phyloP scores from a whole-genome alignment of 2,888 invertebrate genomes.

The Adela reaumurella region DNA sequence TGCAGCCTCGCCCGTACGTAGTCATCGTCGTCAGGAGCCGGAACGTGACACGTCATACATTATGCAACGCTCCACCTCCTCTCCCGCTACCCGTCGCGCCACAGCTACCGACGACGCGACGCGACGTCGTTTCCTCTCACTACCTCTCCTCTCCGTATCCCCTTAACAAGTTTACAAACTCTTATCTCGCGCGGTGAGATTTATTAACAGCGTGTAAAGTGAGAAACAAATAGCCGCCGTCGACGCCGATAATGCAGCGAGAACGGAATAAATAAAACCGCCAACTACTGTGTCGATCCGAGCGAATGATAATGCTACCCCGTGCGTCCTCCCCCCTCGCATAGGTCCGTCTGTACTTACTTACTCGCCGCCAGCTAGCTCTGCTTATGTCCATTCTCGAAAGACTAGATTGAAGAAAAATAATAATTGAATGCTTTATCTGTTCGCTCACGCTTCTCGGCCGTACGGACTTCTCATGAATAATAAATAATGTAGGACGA shows the following conservation, averaged over 20 bases:
- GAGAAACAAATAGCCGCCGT: neutral
- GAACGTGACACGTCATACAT: conserved; percentile 44
- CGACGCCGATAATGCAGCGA: conserved; percentile 5
- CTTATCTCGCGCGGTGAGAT: conserved; percentile 13
- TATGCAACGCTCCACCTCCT: conserved; percentile 39
- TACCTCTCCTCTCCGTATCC: neutral
- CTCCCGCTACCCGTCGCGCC: no score
- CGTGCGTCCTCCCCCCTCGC: no score
- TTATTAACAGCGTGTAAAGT: conserved; percentile 1
- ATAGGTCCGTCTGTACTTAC: no score
- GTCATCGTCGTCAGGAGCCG: conserved; percentile 24
- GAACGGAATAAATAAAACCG: conserved; percentile 16
- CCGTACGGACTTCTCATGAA: conserved; percentile 55
- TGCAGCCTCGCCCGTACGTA: no score
- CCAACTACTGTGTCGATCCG: conserved; percentile 11
- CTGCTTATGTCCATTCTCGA: no score
- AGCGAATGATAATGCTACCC: neutral
- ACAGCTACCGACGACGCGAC: neutral
- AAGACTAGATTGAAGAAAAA: conserved; percentile 40
- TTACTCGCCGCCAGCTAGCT: no score
- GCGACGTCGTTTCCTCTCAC: neutral
- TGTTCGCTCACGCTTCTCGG: conserved; percentile 47
- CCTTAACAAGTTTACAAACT: conserved; percentile 4
- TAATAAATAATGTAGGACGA: conserved; percentile 51
- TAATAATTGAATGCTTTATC: conserved; percentile 52